Percentiles rank a stretch among this genome's conserved stretches.
These are phyloP conservation scores for Perizoma flavofasciatum DNA, from an alignment of 2,888 invertebrate genomes.

Conservation along the genomic window DNA sequence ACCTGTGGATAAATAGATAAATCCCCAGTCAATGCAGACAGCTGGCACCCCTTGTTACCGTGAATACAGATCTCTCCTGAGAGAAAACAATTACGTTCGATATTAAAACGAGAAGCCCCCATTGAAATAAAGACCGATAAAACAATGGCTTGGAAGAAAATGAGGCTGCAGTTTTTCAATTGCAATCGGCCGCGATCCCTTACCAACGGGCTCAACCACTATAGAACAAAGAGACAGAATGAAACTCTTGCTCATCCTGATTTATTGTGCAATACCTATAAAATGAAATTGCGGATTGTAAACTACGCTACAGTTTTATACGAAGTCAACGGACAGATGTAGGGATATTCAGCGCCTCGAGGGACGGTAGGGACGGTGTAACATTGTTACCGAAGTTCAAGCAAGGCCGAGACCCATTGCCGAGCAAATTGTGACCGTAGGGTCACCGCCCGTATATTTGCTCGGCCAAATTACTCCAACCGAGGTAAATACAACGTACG, in stretches of 20 bases:
- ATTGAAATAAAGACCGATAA: constrained; percentile 52
- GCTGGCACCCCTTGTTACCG: constrained; percentile 43
- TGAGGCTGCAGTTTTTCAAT: constrained; percentile 63
- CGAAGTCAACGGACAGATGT: constrained; percentile 72
- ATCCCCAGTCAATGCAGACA: constrained; percentile 45
- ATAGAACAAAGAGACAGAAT: constrained; percentile 57
- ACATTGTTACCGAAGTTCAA: constrained; percentile 77
- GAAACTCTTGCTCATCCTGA: constrained; percentile 59
- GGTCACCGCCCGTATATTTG: constrained; percentile 71
- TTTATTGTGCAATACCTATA: constrained; percentile 70
- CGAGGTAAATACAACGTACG: constrained; percentile 64
- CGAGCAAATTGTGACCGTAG: constrained; percentile 73
- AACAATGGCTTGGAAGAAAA: constrained; percentile 58
- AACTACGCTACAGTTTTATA: constrained; percentile 70
- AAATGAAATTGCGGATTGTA: constrained; percentile 71
- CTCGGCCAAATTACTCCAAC: constrained; percentile 66
- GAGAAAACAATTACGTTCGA: constrained; percentile 54
- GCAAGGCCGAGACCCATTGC: constrained; percentile 70
- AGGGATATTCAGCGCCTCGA: constrained; percentile 68
- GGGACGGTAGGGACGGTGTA: constrained; percentile 72
- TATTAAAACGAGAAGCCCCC: constrained; percentile 50
- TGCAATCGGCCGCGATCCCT: constrained; percentile 53
- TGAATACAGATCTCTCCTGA: constrained; percentile 48
- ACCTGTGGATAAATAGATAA: constrained; percentile 69
- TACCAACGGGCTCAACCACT: constrained; percentile 46